Conservation (phyloP, 1,140 invertebrate species). For the Philopotamus ludificatus region DNA sequence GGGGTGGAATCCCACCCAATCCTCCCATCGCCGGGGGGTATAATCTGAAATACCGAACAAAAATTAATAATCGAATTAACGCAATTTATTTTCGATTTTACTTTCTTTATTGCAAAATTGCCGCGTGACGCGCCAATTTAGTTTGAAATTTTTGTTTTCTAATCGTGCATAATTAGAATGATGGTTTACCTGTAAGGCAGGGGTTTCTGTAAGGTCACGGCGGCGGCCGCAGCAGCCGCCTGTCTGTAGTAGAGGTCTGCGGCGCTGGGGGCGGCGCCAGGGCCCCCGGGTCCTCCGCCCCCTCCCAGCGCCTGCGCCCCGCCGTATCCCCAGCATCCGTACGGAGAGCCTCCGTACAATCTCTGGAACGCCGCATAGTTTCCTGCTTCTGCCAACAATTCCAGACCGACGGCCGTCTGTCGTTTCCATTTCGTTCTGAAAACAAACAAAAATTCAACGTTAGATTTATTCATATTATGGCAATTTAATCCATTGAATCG, state of each 20-base stretch:
- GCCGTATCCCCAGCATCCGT: conserved; percentile 61
- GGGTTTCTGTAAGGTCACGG: conserved; percentile 82
- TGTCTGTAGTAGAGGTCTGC: conserved; percentile 80
- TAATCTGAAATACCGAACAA: conserved; percentile 43
- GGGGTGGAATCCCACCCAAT: conserved; percentile 43
- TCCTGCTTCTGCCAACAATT: conserved; percentile 92
- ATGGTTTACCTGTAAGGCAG: conserved; percentile 72
- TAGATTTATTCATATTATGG: background rate
- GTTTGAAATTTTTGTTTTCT: too few relatives aligned
- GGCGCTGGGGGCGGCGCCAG: conserved; percentile 62
- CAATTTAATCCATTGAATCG: too few relatives aligned
- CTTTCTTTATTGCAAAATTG: too few relatives aligned
- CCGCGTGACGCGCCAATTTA: too few relatives aligned
- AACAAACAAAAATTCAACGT: conserved; percentile 45
- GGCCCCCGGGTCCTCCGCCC: conserved; percentile 56
- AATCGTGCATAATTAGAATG: too few relatives aligned
- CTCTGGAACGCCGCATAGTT: conserved; percentile 96
- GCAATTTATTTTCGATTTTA: too few relatives aligned
- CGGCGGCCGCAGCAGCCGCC: conserved; percentile 65
- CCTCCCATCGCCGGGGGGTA: conserved; percentile 64
- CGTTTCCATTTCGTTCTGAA: conserved; percentile 99
- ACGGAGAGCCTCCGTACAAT: conserved; percentile 75
- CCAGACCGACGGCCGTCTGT: conserved; percentile 94
- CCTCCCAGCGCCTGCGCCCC: conserved; percentile 42
- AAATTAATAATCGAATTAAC: too few relatives aligned